Evolutionary conservation across 2,113 vertebrate genomes (phyloP).

Genomic region (Boleophthalmus pectinirostris): DNA sequence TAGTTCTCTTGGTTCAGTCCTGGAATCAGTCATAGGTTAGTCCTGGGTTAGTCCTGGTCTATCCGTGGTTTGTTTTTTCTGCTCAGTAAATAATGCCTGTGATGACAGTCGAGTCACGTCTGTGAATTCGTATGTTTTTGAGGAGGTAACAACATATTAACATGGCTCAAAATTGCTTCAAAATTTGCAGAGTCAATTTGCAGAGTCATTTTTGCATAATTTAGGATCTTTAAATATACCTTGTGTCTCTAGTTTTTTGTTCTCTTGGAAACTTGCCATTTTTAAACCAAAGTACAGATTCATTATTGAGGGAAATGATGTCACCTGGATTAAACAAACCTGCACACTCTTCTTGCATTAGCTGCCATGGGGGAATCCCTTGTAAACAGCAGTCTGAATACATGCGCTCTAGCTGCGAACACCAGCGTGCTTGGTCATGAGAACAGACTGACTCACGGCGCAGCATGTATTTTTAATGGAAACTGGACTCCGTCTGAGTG

Average conservation of each 20-base stretch:
- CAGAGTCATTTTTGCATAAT: no score
- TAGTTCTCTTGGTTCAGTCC: no score
- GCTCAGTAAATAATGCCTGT: no score
- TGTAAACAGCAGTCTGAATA: not conserved
- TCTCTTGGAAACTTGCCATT: not conserved
- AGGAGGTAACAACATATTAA: no score
- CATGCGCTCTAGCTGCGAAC: not conserved
- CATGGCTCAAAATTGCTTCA: no score
- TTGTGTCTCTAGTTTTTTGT: not conserved
- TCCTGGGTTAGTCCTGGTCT: no score
- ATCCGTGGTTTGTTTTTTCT: no score
- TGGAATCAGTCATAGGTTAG: no score
- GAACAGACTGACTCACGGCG: conserved; percentile 34
- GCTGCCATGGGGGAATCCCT: not conserved
- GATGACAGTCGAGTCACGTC: no score
- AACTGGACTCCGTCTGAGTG: conserved; percentile 52
- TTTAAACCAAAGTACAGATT: not conserved
- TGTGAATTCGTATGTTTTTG: no score
- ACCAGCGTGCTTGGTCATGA: conserved; percentile 19
- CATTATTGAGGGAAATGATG: not conserved
- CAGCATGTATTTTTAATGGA: conserved; percentile 67
- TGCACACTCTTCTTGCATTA: not conserved
- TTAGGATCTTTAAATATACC: no score
- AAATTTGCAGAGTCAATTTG: no score
- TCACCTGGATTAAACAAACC: not conserved